These are phyloP conservation scores for Geotrypetes seraphini DNA, from an alignment of 2,797 vertebrate genomes.

Conservation along the genomic window DNA sequence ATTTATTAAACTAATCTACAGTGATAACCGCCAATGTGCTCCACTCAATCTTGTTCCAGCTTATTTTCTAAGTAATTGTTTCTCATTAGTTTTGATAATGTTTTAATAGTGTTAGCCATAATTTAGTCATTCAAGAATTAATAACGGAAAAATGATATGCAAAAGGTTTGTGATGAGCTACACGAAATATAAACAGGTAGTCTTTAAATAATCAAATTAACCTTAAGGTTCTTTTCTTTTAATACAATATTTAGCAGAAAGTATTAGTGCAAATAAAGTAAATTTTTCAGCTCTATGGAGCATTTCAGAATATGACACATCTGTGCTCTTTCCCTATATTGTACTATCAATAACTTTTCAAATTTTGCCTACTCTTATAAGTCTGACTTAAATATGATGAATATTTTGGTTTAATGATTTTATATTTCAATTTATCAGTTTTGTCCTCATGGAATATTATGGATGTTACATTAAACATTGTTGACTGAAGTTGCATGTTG, in stretches of 20 bases:
- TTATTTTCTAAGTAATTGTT: conserved; percentile 81
- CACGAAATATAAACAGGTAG: conserved; percentile 28
- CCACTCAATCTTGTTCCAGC: conserved; percentile 64
- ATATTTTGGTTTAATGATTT: too few relatives aligned
- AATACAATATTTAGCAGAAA: background rate
- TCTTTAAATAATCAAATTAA: conserved; percentile 42
- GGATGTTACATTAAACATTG: too few relatives aligned
- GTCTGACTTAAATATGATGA: too few relatives aligned
- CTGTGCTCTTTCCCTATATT: too few relatives aligned
- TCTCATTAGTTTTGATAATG: conserved; percentile 80
- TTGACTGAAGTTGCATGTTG: too few relatives aligned
- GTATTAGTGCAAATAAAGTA: too few relatives aligned
- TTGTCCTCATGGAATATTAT: too few relatives aligned
- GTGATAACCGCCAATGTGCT: conserved; percentile 49
- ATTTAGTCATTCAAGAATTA: conserved; percentile 71
- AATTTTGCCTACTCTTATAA: too few relatives aligned
- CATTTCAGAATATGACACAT: too few relatives aligned
- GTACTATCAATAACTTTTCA: too few relatives aligned
- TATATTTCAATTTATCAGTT: too few relatives aligned
- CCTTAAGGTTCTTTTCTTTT: conserved; percentile 12
- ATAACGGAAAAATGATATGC: conserved; percentile 27
- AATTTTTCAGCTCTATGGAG: too few relatives aligned
- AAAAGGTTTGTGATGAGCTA: background rate
- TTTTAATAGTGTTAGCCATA: conserved; percentile 88
- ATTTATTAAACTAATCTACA: conserved; percentile 81